phyloP scores from a whole-genome alignment of 2,797 vertebrate species.

The Sebastolobus alascanus region DNA sequence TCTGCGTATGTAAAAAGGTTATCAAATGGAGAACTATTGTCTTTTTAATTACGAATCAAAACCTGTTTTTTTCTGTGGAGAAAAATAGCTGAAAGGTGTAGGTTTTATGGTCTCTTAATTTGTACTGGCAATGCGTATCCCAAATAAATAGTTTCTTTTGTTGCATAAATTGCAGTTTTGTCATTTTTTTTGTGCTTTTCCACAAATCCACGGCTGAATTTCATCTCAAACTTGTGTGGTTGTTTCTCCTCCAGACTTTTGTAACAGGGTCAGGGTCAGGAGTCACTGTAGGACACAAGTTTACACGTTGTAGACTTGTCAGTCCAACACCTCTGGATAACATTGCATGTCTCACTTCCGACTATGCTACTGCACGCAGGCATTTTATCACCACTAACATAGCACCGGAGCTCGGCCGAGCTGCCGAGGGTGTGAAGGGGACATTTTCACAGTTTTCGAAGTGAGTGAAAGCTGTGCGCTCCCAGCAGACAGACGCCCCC shows the following conservation, averaged over 20 bases:
- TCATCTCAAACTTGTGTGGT: slow-evolving; percentile 7
- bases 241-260: slow-evolving; percentile 48
- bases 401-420: slow-evolving; percentile 47
- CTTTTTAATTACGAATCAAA: slow-evolving; percentile 89
- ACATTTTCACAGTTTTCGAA: slow-evolving; percentile 79
- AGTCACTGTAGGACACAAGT: slow-evolving; percentile 76
- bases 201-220: neutral
- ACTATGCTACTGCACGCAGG: slow-evolving; percentile 38
- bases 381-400: slow-evolving; percentile 59
- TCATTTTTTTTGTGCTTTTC: slow-evolving; percentile 42
- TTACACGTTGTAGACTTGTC: slow-evolving; percentile 74
- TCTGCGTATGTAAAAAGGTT: slow-evolving; percentile 89
- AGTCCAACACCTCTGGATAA: slow-evolving; percentile 71
- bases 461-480: slow-evolving; percentile 77
- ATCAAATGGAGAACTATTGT: slow-evolving; percentile 87
- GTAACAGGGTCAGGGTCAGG: slow-evolving; percentile 74
- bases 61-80: slow-evolving; percentile 91
- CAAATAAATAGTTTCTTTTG: slow-evolving; percentile 97
- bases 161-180: slow-evolving; percentile 84
- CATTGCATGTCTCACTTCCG: slow-evolving; percentile 64
- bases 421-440: slow-evolving; percentile 66
- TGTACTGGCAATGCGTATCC: slow-evolving; percentile 97
- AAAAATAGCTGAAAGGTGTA: slow-evolving; percentile 91
- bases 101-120: slow-evolving; percentile 96
- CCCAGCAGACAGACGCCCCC: slow-evolving; percentile 65